Conservation (phyloP, 2,113 vertebrate species). For the Clupea harengus region DNA sequence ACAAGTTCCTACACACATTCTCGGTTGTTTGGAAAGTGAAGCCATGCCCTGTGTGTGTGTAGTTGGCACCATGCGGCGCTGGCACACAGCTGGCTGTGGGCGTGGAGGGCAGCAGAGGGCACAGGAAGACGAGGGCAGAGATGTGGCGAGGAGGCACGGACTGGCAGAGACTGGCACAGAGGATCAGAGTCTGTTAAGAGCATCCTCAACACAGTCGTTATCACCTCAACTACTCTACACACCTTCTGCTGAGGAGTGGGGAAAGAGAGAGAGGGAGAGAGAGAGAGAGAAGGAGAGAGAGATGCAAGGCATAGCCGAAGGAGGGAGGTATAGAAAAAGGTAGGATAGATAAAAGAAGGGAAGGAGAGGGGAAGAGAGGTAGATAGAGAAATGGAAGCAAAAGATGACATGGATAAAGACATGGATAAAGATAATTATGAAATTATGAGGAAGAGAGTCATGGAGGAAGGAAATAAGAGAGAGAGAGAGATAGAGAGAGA, state of each 20-base stretch:
- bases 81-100: conserved; percentile 4
- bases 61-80: neutral
- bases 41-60: neutral
- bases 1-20: too few species aligned
- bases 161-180: conserved; percentile 10
- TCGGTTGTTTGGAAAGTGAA: neutral
- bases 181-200: conserved; percentile 33
- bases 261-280: neutral
- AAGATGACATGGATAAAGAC: neutral
- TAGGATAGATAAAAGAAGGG: conserved; percentile 16
- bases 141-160: conserved; percentile 22
- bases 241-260: conserved; percentile 36
- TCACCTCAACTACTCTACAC: conserved; percentile 34
- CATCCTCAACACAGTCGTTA: conserved; percentile 39
- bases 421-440: neutral
- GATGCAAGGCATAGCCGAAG: conserved; percentile 15
- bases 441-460: neutral
- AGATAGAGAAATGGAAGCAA: conserved; percentile 29
- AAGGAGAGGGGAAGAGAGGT: conserved; percentile 42
- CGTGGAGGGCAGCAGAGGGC: conserved; percentile 14
- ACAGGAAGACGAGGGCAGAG: neutral
- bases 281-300: neutral
- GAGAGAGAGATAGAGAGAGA: neutral
- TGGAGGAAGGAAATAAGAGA: neutral
- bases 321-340: conserved; percentile 11